Conservation (phyloP, 1,140 invertebrate species). For the Pogonomyrmex californicus region DNA sequence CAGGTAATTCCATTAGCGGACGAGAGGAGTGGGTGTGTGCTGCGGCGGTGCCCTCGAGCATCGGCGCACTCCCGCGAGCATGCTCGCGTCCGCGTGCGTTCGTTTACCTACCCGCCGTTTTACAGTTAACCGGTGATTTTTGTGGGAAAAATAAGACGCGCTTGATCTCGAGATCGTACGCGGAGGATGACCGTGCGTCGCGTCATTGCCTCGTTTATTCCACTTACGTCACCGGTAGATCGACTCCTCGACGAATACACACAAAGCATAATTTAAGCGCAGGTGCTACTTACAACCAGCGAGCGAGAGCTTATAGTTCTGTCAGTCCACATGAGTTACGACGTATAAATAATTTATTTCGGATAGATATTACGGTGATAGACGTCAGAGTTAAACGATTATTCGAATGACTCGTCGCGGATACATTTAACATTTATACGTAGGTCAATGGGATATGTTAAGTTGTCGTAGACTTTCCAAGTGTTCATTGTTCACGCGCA, state of each 20-base stretch:
- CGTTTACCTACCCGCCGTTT: constrained; percentile 62
- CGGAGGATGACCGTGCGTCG: constrained; percentile 22
- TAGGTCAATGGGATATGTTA: constrained; percentile 50
- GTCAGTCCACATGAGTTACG: constrained; percentile 43
- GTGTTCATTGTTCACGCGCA: constrained; percentile 35
- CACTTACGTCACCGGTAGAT: constrained; percentile 29
- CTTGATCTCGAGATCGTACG: constrained; percentile 46
- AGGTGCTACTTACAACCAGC: constrained; percentile 12
- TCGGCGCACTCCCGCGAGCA: constrained; percentile 5
- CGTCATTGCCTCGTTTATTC: constrained; percentile 5
- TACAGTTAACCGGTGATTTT: constrained; percentile 76
- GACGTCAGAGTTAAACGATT: constrained; percentile 52
- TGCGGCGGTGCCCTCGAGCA: constrained; percentile 60
- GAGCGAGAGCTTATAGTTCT: constrained; percentile 30
- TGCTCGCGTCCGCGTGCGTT: constrained; percentile 45
- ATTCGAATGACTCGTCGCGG: constrained; percentile 40
- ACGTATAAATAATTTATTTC: constrained; percentile 59
- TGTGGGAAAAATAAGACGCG: constrained; percentile 65
- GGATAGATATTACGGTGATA: constrained; percentile 42
- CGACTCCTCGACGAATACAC: background rate
- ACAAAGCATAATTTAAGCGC: constrained; percentile 45
- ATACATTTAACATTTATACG: constrained; percentile 53
- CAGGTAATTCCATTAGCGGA: constrained; percentile 77
- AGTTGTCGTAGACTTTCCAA: constrained; percentile 43
- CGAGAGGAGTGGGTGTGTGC: constrained; percentile 71